Percentiles rank a stretch among this genome's conserved stretches.
Conservation (phyloP, 2,797 vertebrate genomes). For the Halcyon smyrnensis region DNA sequence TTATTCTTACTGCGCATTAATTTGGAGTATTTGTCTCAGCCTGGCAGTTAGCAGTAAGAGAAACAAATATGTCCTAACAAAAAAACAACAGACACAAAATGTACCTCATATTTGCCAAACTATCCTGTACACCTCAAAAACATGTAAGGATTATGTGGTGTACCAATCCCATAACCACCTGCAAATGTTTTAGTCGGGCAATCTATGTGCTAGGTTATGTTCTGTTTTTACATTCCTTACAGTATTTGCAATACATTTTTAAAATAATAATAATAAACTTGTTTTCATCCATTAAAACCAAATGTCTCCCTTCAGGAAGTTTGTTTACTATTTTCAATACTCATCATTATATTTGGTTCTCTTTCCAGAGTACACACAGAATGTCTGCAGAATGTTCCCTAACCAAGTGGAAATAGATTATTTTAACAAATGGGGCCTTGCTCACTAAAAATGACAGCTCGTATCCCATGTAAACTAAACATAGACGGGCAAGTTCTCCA, state of each 20-base stretch:
- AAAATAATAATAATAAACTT: conserved; percentile 19
- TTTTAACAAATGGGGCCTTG: conserved; percentile 15
- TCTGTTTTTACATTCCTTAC: conserved; percentile 20
- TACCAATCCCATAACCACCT: neutral
- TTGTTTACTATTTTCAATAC: conserved; percentile 56
- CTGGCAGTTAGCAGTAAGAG: neutral
- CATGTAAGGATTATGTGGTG: neutral
- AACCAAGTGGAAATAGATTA: conserved; percentile 10
- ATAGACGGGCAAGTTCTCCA: neutral
- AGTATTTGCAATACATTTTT: conserved; percentile 14
- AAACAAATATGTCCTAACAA: neutral
- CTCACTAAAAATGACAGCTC: neutral
- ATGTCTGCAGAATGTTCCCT: conserved; percentile 45
- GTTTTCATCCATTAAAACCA: conserved; percentile 40
- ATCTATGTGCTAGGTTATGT: neutral
- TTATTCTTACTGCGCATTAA: neutral
- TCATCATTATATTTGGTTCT: conserved; percentile 40
- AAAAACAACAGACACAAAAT: neutral
- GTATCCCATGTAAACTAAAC: conserved; percentile 4
- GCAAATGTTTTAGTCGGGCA: neutral
- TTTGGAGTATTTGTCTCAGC: neutral
- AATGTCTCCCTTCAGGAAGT: conserved; percentile 10
- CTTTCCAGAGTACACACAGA: conserved; percentile 40
- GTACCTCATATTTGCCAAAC: neutral
- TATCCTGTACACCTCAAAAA: neutral